phyloP scores from a whole-genome alignment of 2,797 vertebrate genomes.

The Gadopsis marmoratus region DNA sequence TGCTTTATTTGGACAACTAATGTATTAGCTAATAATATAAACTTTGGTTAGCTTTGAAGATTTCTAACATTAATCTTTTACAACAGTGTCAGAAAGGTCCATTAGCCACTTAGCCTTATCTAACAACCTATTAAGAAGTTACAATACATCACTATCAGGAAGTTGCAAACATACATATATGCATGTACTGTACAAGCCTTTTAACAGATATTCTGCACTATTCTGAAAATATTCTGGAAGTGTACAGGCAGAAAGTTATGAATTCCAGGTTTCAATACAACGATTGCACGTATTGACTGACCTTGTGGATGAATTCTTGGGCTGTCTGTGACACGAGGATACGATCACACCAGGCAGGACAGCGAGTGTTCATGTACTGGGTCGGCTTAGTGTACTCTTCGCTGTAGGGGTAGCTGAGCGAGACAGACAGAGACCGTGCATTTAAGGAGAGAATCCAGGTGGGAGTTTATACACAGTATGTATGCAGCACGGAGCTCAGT shows the following conservation, averaged over 20 bases:
- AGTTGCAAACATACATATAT: not conserved
- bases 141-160: not conserved
- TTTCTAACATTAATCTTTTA: not conserved
- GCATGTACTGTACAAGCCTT: not conserved
- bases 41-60: not conserved
- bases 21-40: not conserved
- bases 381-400: slow-evolving; percentile 87
- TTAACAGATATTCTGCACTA: not conserved
- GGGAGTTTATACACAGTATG: not conserved
- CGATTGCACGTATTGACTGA: slow-evolving; percentile 43
- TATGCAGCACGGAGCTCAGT: not conserved
- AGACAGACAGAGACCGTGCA: not conserved
- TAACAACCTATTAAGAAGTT: not conserved
- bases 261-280: not conserved
- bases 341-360: slow-evolving; percentile 90
- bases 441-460: not conserved
- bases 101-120: not conserved
- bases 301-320: slow-evolving; percentile 77
- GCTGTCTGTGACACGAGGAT: slow-evolving; percentile 87
- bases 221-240: not conserved
- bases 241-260: not conserved
- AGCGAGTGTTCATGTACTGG: slow-evolving; percentile 90
- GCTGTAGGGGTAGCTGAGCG: slow-evolving; percentile 89
- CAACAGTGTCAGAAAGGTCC: not conserved
- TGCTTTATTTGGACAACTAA: not conserved